These are phyloP conservation scores for Cnemophilus loriae DNA, from an alignment of 2,113 vertebrate genomes.

Conservation along the genomic window DNA sequence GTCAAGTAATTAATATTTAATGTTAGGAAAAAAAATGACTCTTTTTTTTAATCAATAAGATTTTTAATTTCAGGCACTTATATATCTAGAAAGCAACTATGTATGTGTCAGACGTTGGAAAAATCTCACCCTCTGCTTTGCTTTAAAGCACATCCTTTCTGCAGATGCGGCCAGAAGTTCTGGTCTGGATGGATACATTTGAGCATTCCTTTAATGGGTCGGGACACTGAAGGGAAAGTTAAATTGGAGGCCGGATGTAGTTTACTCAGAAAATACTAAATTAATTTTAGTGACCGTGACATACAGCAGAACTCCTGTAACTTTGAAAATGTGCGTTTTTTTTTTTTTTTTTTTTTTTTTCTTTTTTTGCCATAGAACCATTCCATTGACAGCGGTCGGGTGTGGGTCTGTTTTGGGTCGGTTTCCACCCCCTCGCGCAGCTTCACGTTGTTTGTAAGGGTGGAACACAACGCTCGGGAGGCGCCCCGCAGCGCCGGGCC, in stretches of 20 bases:
- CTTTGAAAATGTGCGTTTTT: neutral
- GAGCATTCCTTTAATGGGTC: too few species aligned
- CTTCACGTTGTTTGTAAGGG: too few species aligned
- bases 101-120: neutral
- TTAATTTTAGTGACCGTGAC: too few species aligned
- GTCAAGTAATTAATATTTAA: neutral
- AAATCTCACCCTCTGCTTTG: neutral
- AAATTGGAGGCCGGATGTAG: rapidly evolving
- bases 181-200: rapidly evolving
- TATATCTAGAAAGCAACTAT: neutral
- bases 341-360: too few species aligned
- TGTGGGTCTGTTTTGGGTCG: rapidly evolving
- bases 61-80: neutral
- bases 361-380: too few species aligned
- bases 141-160: neutral
- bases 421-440: too few species aligned
- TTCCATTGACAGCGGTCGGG: too few species aligned
- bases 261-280: neutral
- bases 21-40: neutral
- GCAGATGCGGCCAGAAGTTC: neutral
- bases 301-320: too few species aligned
- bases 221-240: neutral
- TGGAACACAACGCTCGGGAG: too few species aligned
- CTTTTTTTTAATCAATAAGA: neutral
- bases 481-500: too few species aligned